Evolutionary conservation across 1,140 invertebrate genomes (phyloP).

Genomic region (Drosophila virilis): DNA sequence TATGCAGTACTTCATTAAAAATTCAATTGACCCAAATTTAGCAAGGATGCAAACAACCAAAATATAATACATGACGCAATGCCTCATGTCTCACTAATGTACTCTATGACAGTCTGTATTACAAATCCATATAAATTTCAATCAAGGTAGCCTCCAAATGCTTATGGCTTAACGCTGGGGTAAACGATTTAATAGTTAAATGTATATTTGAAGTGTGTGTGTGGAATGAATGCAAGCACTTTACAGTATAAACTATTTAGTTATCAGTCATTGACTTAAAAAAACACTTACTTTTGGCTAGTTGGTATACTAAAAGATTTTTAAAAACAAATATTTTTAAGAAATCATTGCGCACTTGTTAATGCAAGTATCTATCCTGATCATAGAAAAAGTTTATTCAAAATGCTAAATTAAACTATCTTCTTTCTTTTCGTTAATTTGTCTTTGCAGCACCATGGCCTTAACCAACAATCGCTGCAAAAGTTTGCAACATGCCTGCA

Average conservation of each 20-base stretch:
- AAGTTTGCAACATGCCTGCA: constrained; percentile 84
- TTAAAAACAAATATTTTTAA: too few relatives aligned
- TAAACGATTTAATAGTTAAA: too few relatives aligned
- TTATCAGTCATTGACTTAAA: neutral
- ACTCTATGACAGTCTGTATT: constrained; percentile 24
- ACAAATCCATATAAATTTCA: constrained; percentile 56
- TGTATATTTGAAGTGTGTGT: too few relatives aligned
- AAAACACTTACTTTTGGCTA: too few relatives aligned
- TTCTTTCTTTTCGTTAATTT: constrained; percentile 25
- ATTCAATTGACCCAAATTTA: constrained; percentile 62
- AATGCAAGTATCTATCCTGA: too few relatives aligned
- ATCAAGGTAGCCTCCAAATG: constrained; percentile 3
- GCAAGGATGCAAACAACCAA: constrained; percentile 8
- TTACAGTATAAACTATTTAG: neutral
- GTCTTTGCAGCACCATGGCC: constrained; percentile 70
- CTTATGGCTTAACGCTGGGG: too few relatives aligned
- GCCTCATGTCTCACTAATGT: constrained; percentile 1
- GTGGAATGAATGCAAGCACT: constrained; percentile 1
- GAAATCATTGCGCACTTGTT: too few relatives aligned
- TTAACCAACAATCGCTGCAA: constrained; percentile 84
- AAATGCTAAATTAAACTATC: constrained; percentile 4
- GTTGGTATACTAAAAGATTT: too few relatives aligned
- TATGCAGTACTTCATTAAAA: constrained; percentile 56
- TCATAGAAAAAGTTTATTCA: too few relatives aligned
- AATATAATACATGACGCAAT: constrained; percentile 15